A percentile compares a stretch with the other conserved stretches of the same genome.
phyloP scores from a whole-genome alignment of 2,888 invertebrate genomes.

The Callinectes sapidus region DNA sequence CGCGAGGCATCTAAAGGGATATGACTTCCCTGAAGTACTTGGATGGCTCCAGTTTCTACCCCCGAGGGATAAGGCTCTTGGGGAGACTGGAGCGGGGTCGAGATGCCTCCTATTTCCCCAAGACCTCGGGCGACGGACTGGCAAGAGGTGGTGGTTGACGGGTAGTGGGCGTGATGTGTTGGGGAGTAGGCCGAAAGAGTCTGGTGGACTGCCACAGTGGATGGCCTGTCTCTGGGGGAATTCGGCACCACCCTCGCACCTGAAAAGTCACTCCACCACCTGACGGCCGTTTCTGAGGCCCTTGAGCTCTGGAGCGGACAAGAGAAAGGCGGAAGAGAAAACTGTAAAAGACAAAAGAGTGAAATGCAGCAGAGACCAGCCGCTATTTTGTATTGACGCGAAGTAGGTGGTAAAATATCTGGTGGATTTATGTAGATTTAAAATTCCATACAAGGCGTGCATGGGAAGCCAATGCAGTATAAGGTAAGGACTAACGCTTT shows the following conservation, averaged over 20 bases:
- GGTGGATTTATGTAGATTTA: not conserved
- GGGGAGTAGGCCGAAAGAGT: not conserved
- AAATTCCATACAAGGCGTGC: not conserved
- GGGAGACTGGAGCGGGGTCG: not conserved
- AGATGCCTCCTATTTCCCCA: not conserved
- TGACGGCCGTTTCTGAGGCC: not conserved
- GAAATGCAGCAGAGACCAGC: not conserved
- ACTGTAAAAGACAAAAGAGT: not conserved
- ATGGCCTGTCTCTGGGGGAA: not conserved
- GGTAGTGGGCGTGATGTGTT: not conserved
- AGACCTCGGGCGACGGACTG: slow-evolving; percentile 1
- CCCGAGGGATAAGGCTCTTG: not conserved
- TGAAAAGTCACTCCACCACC: slow-evolving; percentile 25
- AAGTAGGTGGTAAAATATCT: not conserved
- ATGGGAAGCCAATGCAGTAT: not conserved
- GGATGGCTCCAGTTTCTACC: slow-evolving; percentile 12
- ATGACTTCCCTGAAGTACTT: slow-evolving; percentile 20
- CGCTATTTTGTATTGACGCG: not conserved
- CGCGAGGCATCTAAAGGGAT: slow-evolving; percentile 18
- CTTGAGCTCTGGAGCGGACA: not conserved
- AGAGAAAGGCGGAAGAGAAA: not conserved
- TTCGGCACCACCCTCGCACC: not conserved
- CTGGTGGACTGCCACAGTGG: not conserved
- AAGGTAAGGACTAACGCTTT: not conserved
- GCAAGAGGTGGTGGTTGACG: not conserved